These are phyloP conservation scores for Celastrina argiolus DNA, from an alignment of 2,888 invertebrate species.

Conservation along the genomic window DNA sequence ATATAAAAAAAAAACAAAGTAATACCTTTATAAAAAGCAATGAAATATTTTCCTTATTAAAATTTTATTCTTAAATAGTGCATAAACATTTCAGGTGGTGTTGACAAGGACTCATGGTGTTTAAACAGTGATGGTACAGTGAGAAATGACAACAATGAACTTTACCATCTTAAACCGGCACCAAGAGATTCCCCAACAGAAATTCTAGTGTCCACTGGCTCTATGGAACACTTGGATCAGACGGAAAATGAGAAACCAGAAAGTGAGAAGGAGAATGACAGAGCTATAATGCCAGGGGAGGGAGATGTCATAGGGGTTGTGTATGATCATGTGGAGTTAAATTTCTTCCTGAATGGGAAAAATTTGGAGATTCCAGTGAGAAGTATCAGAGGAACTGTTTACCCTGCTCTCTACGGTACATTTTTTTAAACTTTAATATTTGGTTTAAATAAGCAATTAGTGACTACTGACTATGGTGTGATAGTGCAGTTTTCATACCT, in stretches of 20 bases:
- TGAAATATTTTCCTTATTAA: neutral
- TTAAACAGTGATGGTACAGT: constrained; percentile 93
- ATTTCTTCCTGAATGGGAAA: constrained; percentile 95
- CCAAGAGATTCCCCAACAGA: constrained; percentile 66
- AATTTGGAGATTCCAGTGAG: constrained; percentile 90
- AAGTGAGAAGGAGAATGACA: constrained; percentile 43
- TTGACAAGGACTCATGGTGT: constrained; percentile 95
- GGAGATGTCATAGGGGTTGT: constrained; percentile 96
- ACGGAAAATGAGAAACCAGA: constrained; percentile 55
- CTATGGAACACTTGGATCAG: constrained; percentile 50
- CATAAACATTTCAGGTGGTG: constrained; percentile 79
- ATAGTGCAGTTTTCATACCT: no score
- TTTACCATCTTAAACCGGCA: constrained; percentile 80
- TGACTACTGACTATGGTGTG: no score
- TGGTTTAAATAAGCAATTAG: no score
- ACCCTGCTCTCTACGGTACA: constrained; percentile 94
- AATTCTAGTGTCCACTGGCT: constrained; percentile 58
- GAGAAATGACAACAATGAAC: constrained; percentile 88
- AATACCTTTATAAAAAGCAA: no score
- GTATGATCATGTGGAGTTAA: constrained; percentile 97
- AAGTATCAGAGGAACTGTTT: constrained; percentile 93
- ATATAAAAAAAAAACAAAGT: no score
- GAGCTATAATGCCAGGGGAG: constrained; percentile 84
- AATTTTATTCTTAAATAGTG: neutral
- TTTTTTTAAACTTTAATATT: no score